Conservation (phyloP, 1,140 invertebrate species). For the Pogonomyrmex barbatus region DNA sequence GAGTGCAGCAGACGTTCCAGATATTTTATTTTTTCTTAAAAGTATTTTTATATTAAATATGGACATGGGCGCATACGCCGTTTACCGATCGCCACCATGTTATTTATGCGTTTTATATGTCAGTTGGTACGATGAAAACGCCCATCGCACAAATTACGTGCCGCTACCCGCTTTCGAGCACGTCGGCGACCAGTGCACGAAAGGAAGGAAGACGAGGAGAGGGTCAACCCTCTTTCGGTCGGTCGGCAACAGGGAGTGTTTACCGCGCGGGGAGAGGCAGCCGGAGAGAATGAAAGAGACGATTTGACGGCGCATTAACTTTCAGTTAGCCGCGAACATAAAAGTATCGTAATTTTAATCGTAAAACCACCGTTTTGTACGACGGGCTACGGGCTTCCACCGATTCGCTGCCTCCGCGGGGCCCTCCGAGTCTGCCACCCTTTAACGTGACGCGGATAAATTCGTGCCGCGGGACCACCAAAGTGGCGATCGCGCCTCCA, state of each 20-base stretch:
- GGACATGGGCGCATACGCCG: not conserved
- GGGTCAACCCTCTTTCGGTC: conserved; percentile 9
- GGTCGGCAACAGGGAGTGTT: not conserved
- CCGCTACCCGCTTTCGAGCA: conserved; percentile 48
- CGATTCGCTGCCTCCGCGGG: conserved; percentile 6
- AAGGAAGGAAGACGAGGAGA: conserved; percentile 13
- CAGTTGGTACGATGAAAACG: conserved; percentile 63
- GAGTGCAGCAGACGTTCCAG: not conserved
- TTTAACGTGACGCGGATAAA: conserved; percentile 75
- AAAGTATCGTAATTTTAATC: conserved; percentile 83
- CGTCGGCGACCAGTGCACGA: conserved; percentile 1
- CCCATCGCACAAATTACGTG: conserved; percentile 74
- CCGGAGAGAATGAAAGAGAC: conserved; percentile 48
- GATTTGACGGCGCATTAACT: conserved; percentile 80
- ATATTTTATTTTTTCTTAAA: not conserved
- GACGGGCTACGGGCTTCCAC: conserved; percentile 34
- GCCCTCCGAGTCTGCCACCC: not conserved
- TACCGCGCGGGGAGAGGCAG: not conserved
- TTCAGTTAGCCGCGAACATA: conserved; percentile 81
- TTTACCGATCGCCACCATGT: conserved; percentile 9
- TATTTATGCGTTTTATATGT: conserved; percentile 74
- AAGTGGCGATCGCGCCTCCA: conserved; percentile 60
- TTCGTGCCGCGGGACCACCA: conserved; percentile 79
- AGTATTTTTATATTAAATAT: not conserved
- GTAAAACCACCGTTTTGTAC: conserved; percentile 75